Base-by-base conservation (phyloP, 2,113 vertebrate genomes). In the Euleptes europaea region DNA sequence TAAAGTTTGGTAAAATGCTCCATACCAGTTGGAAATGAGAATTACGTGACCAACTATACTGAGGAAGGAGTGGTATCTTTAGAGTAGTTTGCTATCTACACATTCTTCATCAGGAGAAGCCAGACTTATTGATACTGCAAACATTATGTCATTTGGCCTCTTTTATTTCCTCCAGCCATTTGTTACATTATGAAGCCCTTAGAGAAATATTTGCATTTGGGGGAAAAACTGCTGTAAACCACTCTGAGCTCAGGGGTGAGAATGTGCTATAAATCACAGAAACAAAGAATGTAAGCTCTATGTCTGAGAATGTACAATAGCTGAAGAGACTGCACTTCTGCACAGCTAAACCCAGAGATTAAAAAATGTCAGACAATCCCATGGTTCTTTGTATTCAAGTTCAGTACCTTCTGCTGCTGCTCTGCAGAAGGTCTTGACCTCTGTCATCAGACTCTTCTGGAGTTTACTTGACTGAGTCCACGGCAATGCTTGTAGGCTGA, bases 401-500 rank as follows among this genome's bases (percentile, higher is more conserved):
- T 80, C 85, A 83, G 76, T 82, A 84, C 23, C 42, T 38, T n/a
- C 15, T 2, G 0, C 38, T 83, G 65, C 47, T n/a, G 78, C 49
- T 71, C 31, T 0, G 1, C 19, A 69, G 21, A 67, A 60, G 33
- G 47, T 11, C 44, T 33, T 84, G 31, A 9, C 26, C 28, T 7
- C 51, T 92, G 80, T 86, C 73, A 40, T 0, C 87, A 28, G 7
- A 47, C 35, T 86, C 85, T 84, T 84, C 3, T 0, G 42, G 75
- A 88, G 38, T 82, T 35, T 14, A 77, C 4, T 90, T 93, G 87
- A 89, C 82, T 57, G 88, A 74, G 51, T 49, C 0, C 3, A 84
- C 70, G 83, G 74, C 87, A 80, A 44, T 90, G 80, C 89, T 80
- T 71, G 86, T 79, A 94, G 89, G 84, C 76, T 49, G 84, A 90